Conservation (phyloP, 2,888 invertebrate genomes). For the Chironomus riparius region DNA sequence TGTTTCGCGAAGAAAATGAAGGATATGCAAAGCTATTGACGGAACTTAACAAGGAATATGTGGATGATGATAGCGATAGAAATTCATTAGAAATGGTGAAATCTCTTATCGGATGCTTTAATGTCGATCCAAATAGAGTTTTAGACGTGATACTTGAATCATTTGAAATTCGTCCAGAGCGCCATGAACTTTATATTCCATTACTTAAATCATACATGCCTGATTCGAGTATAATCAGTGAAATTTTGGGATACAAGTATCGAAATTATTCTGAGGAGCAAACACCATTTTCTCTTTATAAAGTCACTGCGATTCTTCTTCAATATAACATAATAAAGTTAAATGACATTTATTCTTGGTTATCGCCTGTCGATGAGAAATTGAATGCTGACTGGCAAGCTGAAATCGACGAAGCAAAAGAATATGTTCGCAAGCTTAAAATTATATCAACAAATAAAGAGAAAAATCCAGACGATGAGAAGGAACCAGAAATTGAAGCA, state of each 20-base stretch:
- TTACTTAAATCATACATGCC: conserved; percentile 81
- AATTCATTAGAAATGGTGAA: conserved; percentile 80
- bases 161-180: conserved; percentile 79
- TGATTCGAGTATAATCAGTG: conserved; percentile 78
- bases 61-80: conserved; percentile 54
- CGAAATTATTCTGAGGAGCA: conserved; percentile 54
- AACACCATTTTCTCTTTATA: conserved; percentile 77
- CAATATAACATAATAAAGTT: conserved; percentile 78
- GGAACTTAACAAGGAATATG: conserved; percentile 80
- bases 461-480: conserved; percentile 61
- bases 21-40: conserved; percentile 95
- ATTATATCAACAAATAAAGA: conserved; percentile 73
- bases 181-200: conserved; percentile 74
- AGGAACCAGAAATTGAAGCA: conserved; percentile 51
- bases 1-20: conserved; percentile 97
- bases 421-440: conserved; percentile 78
- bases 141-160: conserved; percentile 93
- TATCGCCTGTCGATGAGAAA: conserved; percentile 74
- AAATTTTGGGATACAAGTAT: conserved; percentile 91
- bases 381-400: conserved; percentile 75
- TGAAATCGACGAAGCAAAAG: conserved; percentile 71
- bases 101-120: conserved; percentile 95
- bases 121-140: conserved; percentile 96
- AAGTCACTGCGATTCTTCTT: conserved; percentile 79
- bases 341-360: conserved; percentile 83